Evolutionary conservation across 2,797 vertebrate genomes (phyloP).

Genomic region (Odontamblyopus lacepedii): DNA sequence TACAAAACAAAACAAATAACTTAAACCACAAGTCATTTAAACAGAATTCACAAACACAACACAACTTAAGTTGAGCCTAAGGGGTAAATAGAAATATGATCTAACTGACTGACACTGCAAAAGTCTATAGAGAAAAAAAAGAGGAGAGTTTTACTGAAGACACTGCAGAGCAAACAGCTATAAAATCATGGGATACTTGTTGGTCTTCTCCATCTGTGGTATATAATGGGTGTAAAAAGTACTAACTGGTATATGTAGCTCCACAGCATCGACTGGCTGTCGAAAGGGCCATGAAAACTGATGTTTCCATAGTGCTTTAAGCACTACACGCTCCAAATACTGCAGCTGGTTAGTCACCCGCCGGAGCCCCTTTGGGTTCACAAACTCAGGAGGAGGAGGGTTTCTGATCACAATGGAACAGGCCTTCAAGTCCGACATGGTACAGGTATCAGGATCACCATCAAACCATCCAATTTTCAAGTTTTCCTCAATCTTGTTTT

Average conservation of each 20-base stretch:
- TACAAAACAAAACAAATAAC: slow-evolving; percentile 53
- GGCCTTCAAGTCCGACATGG: slow-evolving; percentile 79
- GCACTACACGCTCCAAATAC: slow-evolving; percentile 86
- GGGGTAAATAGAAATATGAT: no score
- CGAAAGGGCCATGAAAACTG: slow-evolving; percentile 93
- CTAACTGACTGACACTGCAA: neutral
- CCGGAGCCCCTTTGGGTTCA: slow-evolving; percentile 80
- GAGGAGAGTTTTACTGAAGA: no score
- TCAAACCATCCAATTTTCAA: slow-evolving; percentile 7
- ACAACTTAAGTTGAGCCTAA: no score
- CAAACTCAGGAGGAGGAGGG: slow-evolving; percentile 86
- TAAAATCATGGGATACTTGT: neutral
- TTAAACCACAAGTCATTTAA: neutral
- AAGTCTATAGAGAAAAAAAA: slow-evolving; percentile 6
- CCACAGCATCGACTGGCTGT: slow-evolving; percentile 89
- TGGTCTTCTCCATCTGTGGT: neutral
- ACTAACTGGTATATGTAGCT: slow-evolving; percentile 89
- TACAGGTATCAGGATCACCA: slow-evolving; percentile 30
- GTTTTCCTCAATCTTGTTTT: slow-evolving; percentile 52
- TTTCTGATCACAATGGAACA: slow-evolving; percentile 75
- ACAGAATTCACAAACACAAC: neutral
- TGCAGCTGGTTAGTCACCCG: slow-evolving; percentile 89
- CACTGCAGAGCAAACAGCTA: no score
- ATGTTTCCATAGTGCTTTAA: slow-evolving; percentile 88
- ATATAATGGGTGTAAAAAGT: neutral